Percentiles rank a stretch among this genome's conserved stretches.
Evolutionary conservation across 2,113 vertebrate species (phyloP).

Genomic region (Alexandromys fortis): DNA sequence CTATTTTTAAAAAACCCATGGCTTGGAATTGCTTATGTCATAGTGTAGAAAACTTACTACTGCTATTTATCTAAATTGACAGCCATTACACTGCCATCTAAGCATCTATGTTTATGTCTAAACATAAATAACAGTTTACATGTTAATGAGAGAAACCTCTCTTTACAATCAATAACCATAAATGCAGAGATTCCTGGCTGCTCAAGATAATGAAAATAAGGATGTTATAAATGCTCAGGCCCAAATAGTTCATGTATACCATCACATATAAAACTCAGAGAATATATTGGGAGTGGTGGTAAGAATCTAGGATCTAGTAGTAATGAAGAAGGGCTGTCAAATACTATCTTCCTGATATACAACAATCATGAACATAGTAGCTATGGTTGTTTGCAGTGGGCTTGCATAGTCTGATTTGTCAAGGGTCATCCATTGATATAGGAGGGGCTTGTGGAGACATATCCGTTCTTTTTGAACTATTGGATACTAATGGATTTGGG

Average conservation of each 20-base stretch:
- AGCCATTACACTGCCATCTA: neutral
- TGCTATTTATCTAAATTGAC: neutral
- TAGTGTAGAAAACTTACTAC: no score
- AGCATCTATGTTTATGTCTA: neutral
- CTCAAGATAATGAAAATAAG: neutral
- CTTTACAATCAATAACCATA: neutral
- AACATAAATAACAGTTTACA: neutral
- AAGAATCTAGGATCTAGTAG: neutral
- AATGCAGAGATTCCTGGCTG: neutral
- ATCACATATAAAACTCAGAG: neutral
- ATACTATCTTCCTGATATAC: no score
- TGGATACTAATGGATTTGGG: neutral
- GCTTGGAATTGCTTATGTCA: neutral
- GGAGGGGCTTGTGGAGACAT: neutral
- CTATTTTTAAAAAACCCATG: neutral
- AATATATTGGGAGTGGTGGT: neutral
- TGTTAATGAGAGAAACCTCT: neutral
- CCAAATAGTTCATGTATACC: neutral
- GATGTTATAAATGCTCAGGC: neutral
- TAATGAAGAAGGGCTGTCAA: neutral
- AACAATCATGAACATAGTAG: neutral
- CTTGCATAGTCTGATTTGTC: neutral
- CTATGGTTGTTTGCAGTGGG: neutral
- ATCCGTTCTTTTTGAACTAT: neutral
- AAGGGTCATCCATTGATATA: neutral